Base-by-base conservation (phyloP, 2,888 invertebrate species). In the Caenorhabditis drosophilae region DNA sequence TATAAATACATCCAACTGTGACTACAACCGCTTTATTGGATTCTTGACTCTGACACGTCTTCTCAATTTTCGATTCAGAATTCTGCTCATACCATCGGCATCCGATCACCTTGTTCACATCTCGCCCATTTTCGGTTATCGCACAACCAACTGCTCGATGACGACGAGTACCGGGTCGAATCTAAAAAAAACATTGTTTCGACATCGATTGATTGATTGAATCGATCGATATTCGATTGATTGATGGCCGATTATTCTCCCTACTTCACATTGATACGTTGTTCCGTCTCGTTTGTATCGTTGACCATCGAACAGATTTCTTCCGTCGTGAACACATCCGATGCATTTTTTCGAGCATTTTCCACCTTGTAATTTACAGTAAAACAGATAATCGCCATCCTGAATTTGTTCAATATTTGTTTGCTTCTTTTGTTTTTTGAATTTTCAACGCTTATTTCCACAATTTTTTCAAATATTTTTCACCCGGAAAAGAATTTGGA, bases 301-400 rank as follows among this genome's bases (percentile, higher is more conserved):
- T 45, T 81, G 78, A 34, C 81, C 81, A 57, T 81, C 78, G 52
- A 69, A 80, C 51, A 81, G 62, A 23, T 71, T 68, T 41, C 76
- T 66, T 35, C 69, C 62, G 4, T 61, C 58, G 42, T 50, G 54
- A 18, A 75, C 70, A 51, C 80, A 79, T 38, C 79, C 79, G 52
- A 81, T 71, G 56, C 76, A 75, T 25, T 71, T 68, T 58, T 79
- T 81, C 50, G 72, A 69, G 53, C 78, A 77, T 41, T 70, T 57
- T 25, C 76, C 75, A 23, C 72, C 70, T 58, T 75, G 70, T 40
- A 67, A 41, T 50, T 80, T 80, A 70, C 81, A 81, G 54, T 80
- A 80, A 69, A 67, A 81, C 26, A 81, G 51, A 61, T 72, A 81
- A 46, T 80, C 79, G n/a, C 76, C 76, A 57, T 80, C 79, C 80